These are phyloP conservation scores for Hippocampus zosterae DNA, from an alignment of 2,113 vertebrate species.

Conservation along the genomic window DNA sequence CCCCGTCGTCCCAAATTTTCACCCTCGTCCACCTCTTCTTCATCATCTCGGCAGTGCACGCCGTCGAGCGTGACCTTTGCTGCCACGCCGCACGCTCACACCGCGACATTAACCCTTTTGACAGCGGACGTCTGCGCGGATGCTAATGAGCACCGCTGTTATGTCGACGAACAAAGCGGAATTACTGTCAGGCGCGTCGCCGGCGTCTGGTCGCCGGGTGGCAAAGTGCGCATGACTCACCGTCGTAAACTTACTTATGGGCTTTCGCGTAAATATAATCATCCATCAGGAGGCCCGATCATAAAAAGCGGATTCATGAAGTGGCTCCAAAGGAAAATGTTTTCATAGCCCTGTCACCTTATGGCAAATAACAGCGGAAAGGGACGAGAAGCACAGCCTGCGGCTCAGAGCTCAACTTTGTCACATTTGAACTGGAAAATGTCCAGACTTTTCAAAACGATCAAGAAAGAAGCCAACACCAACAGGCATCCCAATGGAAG, in stretches of 20 bases:
- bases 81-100: slow-evolving; percentile 32
- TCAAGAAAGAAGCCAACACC: not conserved
- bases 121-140: slow-evolving; percentile 50
- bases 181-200: slow-evolving; percentile 33
- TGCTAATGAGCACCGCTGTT: slow-evolving; percentile 53
- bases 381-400: not conserved
- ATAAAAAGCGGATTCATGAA: not conserved
- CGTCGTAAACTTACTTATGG: slow-evolving; percentile 17
- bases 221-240: slow-evolving; percentile 23
- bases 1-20: slow-evolving; percentile 22
- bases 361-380: not conserved
- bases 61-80: slow-evolving; percentile 60
- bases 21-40: slow-evolving; percentile 39
- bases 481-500: not conserved
- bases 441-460: not conserved
- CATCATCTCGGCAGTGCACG: slow-evolving; percentile 38
- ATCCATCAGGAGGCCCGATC: slow-evolving; percentile 6
- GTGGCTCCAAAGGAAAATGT: not conserved
- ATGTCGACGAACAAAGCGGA: slow-evolving; percentile 49
- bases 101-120: slow-evolving; percentile 59
- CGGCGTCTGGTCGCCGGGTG: slow-evolving; percentile 25
- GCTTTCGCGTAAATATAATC: slow-evolving; percentile 12
- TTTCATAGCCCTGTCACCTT: slow-evolving; percentile 7
- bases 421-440: not conserved
- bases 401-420: not conserved